A percentile compares a stretch with the other conserved stretches of the same genome.
phyloP scores from a whole-genome alignment of 1,140 invertebrate genomes.

The Acromyrmex heyeri region DNA sequence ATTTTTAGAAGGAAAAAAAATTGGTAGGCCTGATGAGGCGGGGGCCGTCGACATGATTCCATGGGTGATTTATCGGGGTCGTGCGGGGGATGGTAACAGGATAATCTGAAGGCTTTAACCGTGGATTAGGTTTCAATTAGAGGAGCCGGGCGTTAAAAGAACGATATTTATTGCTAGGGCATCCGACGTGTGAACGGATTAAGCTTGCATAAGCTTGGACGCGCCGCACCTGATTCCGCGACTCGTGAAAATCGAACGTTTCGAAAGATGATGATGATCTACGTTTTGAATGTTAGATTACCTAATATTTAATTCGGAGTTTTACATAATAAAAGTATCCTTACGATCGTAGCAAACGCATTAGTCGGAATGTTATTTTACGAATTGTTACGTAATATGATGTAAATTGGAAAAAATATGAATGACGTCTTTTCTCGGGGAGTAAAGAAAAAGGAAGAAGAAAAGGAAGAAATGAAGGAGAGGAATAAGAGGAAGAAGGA shows the following conservation, averaged over 20 bases:
- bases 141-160: constrained; percentile 71
- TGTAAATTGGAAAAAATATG: constrained; percentile 49
- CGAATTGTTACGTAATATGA: constrained; percentile 60
- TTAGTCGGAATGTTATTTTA: constrained; percentile 1
- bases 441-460: constrained; percentile 48
- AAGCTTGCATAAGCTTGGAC: constrained; percentile 46
- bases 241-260: not conserved
- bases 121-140: constrained; percentile 85
- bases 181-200: constrained; percentile 68
- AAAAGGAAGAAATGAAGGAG: constrained; percentile 50
- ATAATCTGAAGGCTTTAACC: constrained; percentile 76
- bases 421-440: constrained; percentile 20
- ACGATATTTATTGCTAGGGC: constrained; percentile 80
- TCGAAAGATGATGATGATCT: not conserved
- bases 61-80: constrained; percentile 76
- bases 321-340: not conserved
- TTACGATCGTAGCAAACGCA: not conserved
- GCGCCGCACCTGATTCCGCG: constrained; percentile 69
- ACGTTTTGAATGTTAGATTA: not conserved
- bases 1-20: constrained; percentile 33
- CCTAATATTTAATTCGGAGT: not conserved
- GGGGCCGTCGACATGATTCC: constrained; percentile 55
- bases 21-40: constrained; percentile 48
- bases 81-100: constrained; percentile 22
- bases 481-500: constrained; percentile 2